phyloP scores from a whole-genome alignment of 2,113 vertebrate genomes.

The Smithornis capensis region DNA sequence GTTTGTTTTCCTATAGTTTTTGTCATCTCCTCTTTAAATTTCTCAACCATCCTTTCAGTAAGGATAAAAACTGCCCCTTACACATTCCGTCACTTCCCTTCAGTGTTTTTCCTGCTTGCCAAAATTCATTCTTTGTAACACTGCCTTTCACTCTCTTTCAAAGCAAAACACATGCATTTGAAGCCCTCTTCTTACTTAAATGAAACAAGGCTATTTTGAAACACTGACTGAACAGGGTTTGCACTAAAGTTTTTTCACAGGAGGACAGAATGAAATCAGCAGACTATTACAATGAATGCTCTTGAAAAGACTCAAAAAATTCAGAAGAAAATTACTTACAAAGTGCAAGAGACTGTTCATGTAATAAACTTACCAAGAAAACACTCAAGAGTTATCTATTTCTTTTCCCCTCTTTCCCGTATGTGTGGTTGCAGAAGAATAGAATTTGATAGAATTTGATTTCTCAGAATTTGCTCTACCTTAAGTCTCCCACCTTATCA shows the following conservation, averaged over 20 bases:
- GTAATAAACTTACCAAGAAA: neutral
- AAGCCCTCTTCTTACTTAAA: neutral
- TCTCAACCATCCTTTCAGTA: neutral
- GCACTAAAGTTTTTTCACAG: neutral
- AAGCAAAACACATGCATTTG: neutral
- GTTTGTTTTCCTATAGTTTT: neutral
- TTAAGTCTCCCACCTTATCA: neutral
- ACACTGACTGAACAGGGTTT: neutral
- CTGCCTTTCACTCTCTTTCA: neutral
- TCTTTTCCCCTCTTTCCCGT: neutral
- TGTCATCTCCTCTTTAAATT: neutral
- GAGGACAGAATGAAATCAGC: neutral
- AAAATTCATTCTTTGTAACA: neutral
- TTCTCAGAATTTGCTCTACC: neutral
- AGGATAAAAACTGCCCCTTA: neutral
- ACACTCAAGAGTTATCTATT: neutral
- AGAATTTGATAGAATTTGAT: neutral
- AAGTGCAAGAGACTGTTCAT: neutral
- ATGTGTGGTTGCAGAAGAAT: neutral
- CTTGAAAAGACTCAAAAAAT: neutral
- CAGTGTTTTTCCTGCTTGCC: neutral
- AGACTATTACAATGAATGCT: neutral
- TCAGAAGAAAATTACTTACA: neutral
- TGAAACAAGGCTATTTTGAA: slow-evolving; percentile 3
- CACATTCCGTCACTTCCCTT: neutral